Evolutionary conservation across 2,797 vertebrate species (phyloP).

Genomic region (Muscicapa comitata): DNA sequence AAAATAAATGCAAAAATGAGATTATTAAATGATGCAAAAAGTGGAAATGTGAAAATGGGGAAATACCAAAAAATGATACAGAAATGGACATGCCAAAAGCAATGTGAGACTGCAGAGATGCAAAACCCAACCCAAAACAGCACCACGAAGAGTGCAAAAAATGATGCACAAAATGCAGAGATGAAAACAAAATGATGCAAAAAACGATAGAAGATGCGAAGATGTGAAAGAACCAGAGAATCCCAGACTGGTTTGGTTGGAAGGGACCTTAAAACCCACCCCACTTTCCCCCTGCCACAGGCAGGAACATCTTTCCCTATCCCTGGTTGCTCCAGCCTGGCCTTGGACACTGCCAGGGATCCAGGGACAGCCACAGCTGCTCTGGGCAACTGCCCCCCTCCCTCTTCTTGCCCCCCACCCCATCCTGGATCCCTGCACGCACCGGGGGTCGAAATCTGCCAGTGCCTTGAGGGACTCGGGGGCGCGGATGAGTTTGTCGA

Average conservation of each 20-base stretch:
- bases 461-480: constrained; percentile 90
- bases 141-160: background rate
- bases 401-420: too few relatives aligned
- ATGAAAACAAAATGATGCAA: background rate
- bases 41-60: background rate
- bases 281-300: rapidly evolving
- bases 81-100: background rate
- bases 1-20: background rate
- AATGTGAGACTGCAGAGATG: background rate
- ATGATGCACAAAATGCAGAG: rapidly evolving
- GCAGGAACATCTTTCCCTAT: background rate
- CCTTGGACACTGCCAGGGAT: background rate
- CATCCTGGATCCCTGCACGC: background rate
- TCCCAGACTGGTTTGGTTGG: too few relatives aligned
- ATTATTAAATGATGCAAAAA: background rate
- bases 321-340: background rate
- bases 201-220: rapidly evolving
- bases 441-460: constrained; percentile 94
- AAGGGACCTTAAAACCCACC: background rate
- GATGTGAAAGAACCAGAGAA: background rate
- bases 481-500: constrained; percentile 89
- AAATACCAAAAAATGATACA: background rate
- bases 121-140: background rate
- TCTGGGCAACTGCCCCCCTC: background rate
- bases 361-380: background rate